phyloP scores from a whole-genome alignment of 2,797 vertebrate species.

The Chelon labrosus region DNA sequence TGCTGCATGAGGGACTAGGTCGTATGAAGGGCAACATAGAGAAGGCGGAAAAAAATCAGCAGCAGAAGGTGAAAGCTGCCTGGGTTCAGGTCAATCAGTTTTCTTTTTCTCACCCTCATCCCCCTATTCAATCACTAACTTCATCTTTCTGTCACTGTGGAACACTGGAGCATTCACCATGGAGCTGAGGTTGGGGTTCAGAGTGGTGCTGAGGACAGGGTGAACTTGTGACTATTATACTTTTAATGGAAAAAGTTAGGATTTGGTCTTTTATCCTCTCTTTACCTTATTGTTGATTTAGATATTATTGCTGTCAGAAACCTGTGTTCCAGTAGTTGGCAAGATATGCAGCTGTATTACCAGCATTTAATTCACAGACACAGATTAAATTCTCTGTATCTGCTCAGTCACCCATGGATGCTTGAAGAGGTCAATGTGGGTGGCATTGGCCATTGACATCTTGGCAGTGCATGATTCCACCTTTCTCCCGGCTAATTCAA shows the following conservation, averaged over 20 bases:
- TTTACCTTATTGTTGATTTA: constrained; percentile 1
- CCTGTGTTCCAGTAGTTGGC: neutral
- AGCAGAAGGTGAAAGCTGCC: constrained; percentile 45
- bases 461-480: too few species aligned
- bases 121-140: constrained; percentile 20
- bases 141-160: constrained; percentile 25
- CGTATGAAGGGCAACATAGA: constrained; percentile 57
- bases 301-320: neutral
- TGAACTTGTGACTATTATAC: constrained; percentile 34
- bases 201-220: constrained; percentile 40
- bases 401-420: too few species aligned
- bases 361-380: too few species aligned
- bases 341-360: neutral
- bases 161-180: constrained; percentile 19
- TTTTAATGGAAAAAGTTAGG: constrained; percentile 14
- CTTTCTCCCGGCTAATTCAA: too few species aligned
- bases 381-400: too few species aligned
- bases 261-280: neutral
- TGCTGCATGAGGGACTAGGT: constrained; percentile 57
- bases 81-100: constrained; percentile 55
- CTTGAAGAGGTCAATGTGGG: too few species aligned
- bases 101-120: constrained; percentile 36
- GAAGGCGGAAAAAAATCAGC: constrained; percentile 12
- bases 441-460: too few species aligned
- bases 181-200: constrained; percentile 47